Evolutionary conservation across 1,140 invertebrate species (phyloP).

Genomic region (Drosophila tani): DNA sequence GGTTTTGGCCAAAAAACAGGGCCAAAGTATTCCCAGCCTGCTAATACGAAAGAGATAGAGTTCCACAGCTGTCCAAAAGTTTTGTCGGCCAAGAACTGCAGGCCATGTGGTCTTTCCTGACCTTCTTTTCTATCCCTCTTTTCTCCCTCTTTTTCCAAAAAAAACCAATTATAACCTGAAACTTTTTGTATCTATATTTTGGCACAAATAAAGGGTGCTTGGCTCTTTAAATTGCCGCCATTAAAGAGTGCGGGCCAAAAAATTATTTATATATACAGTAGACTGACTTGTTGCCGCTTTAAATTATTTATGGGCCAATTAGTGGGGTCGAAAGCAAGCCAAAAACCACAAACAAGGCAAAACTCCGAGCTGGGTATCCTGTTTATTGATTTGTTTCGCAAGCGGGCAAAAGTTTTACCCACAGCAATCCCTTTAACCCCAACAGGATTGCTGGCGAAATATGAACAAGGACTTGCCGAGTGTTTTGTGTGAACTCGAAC

Average conservation of each 20-base stretch:
- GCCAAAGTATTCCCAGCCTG: slow-evolving; percentile 21
- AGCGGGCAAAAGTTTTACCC: slow-evolving; percentile 35
- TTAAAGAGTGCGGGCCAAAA: background rate
- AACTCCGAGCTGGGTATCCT: slow-evolving; percentile 12
- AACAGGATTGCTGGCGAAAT: slow-evolving; percentile 23
- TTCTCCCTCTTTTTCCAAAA: background rate
- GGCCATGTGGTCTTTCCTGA: slow-evolving; percentile 27
- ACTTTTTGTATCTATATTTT: slow-evolving; percentile 22
- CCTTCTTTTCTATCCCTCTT: slow-evolving; percentile 7
- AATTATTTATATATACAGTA: slow-evolving; percentile 31
- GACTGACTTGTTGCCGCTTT: slow-evolving; percentile 62
- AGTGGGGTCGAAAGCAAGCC: slow-evolving; percentile 46
- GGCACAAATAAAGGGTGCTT: slow-evolving; percentile 13
- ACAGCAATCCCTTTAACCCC: slow-evolving; percentile 26
- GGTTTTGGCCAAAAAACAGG: slow-evolving; percentile 7
- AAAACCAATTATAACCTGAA: slow-evolving; percentile 37
- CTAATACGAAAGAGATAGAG: slow-evolving; percentile 41
- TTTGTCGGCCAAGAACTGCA: slow-evolving; percentile 30
- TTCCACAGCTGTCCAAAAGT: slow-evolving; percentile 41
- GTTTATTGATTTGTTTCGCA: slow-evolving; percentile 50
- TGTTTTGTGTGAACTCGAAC: slow-evolving; percentile 28
- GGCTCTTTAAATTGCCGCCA: slow-evolving; percentile 13
- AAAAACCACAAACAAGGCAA: slow-evolving; percentile 13
- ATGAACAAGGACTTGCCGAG: slow-evolving; percentile 24
- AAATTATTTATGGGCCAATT: slow-evolving; percentile 79